A percentile compares a stretch with the other conserved stretches of the same genome.
Evolutionary conservation across 1,140 invertebrate species (phyloP).

Genomic region (Lucilia sericata): DNA sequence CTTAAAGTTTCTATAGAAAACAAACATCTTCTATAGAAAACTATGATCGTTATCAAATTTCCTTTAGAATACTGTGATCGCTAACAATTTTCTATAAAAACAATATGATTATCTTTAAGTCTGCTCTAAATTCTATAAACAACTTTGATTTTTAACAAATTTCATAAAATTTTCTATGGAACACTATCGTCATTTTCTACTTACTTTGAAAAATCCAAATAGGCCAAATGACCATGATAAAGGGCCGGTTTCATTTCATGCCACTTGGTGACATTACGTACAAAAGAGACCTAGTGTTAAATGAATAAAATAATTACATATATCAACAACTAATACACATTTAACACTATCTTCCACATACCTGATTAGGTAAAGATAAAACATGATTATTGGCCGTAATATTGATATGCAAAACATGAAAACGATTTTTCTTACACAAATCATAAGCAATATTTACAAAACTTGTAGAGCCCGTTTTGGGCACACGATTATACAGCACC

Average conservation of each 20-base stretch:
- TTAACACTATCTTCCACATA: slow-evolving; percentile 60
- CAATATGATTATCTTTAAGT: no score
- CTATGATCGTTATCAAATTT: no score
- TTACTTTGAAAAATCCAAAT: slow-evolving; percentile 93
- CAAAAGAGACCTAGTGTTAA: slow-evolving; percentile 81
- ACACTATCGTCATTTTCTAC: slow-evolving; percentile 40
- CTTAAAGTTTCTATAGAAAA: no score
- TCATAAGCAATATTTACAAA: slow-evolving; percentile 98
- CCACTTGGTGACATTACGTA: slow-evolving; percentile 92
- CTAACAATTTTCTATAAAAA: no score
- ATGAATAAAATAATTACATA: no score
- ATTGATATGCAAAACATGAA: slow-evolving; percentile 96
- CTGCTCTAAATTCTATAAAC: no score
- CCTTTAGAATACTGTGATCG: no score
- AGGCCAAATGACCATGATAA: slow-evolving; percentile 97
- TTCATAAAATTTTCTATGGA: no score
- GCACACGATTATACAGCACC: slow-evolving; percentile 95
- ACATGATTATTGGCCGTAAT: slow-evolving; percentile 95
- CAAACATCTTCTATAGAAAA: no score
- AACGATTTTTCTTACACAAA: slow-evolving; percentile 91
- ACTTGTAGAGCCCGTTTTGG: slow-evolving; percentile 99
- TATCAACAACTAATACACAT: not conserved
- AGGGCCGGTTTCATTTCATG: slow-evolving; percentile 88
- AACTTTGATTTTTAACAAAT: no score
- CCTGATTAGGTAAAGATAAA: slow-evolving; percentile 92